These are phyloP conservation scores for Tachuris rubrigastra DNA, from an alignment of 2,113 vertebrate species.

Conservation along the genomic window DNA sequence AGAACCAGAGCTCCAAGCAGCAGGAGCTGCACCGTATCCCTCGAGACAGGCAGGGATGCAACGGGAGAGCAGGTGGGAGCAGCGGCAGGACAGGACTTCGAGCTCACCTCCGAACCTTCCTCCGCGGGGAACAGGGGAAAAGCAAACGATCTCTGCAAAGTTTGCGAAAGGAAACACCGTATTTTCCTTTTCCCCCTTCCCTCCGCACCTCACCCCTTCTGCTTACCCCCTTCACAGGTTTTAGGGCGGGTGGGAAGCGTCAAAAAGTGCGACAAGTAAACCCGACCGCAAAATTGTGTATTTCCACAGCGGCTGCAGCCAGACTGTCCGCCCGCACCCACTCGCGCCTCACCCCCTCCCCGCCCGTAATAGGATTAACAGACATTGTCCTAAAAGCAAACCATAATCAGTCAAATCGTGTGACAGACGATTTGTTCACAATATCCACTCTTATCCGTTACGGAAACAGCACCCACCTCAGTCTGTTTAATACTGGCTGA, in stretches of 20 bases:
- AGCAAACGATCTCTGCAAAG: background rate
- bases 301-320: background rate
- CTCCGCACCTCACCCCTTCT: background rate
- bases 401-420: conserved; percentile 52
- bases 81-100: background rate
- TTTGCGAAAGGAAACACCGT: accelerated
- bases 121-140: background rate
- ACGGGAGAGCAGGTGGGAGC: too few species aligned
- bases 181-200: background rate
- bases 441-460: background rate
- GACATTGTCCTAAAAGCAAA: conserved; percentile 52
- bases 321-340: accelerated
- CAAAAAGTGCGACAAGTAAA: background rate
- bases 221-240: background rate
- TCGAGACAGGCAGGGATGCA: too few species aligned
- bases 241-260: accelerated
- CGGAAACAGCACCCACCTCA: background rate
- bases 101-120: background rate
- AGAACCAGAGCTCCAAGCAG: too few species aligned
- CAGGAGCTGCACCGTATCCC: background rate
- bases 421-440: conserved; percentile 56
- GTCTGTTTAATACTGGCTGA: conserved; percentile 5
- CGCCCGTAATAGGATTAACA: conserved; percentile 33
- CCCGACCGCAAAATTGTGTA: background rate
- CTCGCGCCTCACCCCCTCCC: background rate